Conservation (phyloP, 23 tunicate genomes). For the Phallusia fumigata region DNA sequence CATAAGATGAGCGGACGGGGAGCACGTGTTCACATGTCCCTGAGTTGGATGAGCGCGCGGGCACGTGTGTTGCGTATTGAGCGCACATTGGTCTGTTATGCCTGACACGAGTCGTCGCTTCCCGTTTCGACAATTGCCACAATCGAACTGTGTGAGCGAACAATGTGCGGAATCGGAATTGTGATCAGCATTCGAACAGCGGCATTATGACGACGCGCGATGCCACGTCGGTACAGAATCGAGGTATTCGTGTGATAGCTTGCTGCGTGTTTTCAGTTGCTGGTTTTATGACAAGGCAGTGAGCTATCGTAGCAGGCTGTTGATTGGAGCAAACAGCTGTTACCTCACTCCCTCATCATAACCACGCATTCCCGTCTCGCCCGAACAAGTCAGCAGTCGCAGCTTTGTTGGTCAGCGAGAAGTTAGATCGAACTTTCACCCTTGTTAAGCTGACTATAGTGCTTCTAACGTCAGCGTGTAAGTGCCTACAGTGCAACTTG, state of each 20-base stretch:
- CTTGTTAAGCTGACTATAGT: too few species aligned
- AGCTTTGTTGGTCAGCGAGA: too few species aligned
- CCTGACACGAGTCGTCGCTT: background rate
- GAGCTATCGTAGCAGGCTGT: constrained; percentile 99
- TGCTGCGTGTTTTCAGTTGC: background rate
- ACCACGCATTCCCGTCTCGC: constrained; percentile 8
- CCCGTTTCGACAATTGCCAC: background rate
- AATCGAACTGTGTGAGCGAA: background rate
- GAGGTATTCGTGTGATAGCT: too few species aligned
- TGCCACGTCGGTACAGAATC: too few species aligned
- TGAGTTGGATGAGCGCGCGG: background rate
- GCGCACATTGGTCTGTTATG: background rate
- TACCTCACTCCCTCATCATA: constrained; percentile 80
- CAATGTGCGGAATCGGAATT: constrained; percentile 2
- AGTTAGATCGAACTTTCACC: too few species aligned
- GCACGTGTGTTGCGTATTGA: background rate
- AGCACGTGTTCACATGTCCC: background rate
- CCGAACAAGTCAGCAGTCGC: too few species aligned
- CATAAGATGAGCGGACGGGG: constrained; percentile 8
- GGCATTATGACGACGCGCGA: too few species aligned
- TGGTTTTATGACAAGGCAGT: constrained; percentile 69
- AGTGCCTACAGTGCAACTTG: background rate
- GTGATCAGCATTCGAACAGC: background rate
- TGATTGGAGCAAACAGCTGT: constrained; percentile 73
- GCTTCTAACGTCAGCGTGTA: background rate